Base-by-base conservation (phyloP, 2,888 invertebrate genomes). In the Gryllus longicercus region DNA sequence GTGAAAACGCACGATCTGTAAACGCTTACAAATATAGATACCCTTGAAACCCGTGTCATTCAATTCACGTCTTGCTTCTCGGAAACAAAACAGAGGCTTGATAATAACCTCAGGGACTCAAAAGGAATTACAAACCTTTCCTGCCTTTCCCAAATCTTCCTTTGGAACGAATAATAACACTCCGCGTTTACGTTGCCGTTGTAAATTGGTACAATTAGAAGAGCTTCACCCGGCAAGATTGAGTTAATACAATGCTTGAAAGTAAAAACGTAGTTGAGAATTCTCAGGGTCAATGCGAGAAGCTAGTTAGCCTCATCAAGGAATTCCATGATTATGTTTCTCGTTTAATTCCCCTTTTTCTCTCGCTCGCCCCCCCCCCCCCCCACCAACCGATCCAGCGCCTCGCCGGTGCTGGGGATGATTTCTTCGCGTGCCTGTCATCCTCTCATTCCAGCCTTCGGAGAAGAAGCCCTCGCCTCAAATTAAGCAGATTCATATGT, bases 311-410 rank as follows among this genome's bases (percentile, higher is more conserved):
- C 63, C 16, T 63, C 63, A 63, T 63, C 63, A 63, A 63, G 16
- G 63, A 63, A 63, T 63, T 63, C 63, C 63, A n/a, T 63, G 63
- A 63, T 63, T 63, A 63, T 63, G 63, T 63, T 63, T n/a, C n/a
- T 63, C 63, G 63, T 63, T 63, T 63, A 63, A 63, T 63, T 63
- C n/a, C 63, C 63, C 63, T 63, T 63, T 63, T 63, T 63, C n/a
- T 63, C 63, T n/a, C n/a, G 63, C 63, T 63, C 14, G 14, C 63
- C 16, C 8, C 0, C 16, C 63, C 38, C n/a, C 63, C 3, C 8
- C n/a, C n/a, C n/a, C 16, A 14, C 38, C 38, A 38, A 38, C 8
- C 38, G 38, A 38, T 38, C 38, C 4, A n/a, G 63, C 14, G 63
- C n/a, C 63, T 63, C 63, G 12, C 63, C 11, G 63, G 63, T 12